Base-by-base conservation (phyloP, 2,797 vertebrate species). In the Oreortyx pictus region DNA sequence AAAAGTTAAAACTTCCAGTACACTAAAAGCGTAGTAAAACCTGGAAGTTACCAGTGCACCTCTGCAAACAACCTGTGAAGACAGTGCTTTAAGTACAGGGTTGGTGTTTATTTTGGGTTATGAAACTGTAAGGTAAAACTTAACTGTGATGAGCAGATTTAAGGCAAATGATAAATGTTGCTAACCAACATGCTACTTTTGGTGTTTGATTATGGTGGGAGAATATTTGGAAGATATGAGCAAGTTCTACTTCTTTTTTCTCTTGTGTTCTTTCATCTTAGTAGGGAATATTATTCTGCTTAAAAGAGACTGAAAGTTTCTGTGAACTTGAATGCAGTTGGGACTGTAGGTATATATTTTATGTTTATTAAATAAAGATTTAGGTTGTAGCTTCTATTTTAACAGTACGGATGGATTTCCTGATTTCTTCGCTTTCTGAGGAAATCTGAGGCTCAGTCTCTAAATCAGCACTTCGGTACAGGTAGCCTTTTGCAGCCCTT, bases 51-150 rank as follows among this genome's bases (percentile, higher is more conserved):
- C 90, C 80, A 86, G 27, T 90, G 71, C 54, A 86, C n/a, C 93
- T 84, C 52, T 86, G 52, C 85, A 89, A 86, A 82, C 60, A 97
- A 98, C 96, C 87, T 97, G 95, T 97, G 97, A 98, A 98, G 98
- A 97, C 95, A 97, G 92, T 97, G 94, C 96, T 97, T 95, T 96
- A 97, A 97, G 97, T 97, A 92, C 94, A 96, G 86, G 78, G 81
- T 37, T 88, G 75, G 44, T 97, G 96, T 97, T 98, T 98, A 95
- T 97, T 97, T 98, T 98, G 97, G 97, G 96, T 96, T 89, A 64
- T 54, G 74, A 90, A 97, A 94, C n/a, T 65, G 94, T 92, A 94
- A 92, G 86, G 90, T 96, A 92, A 95, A 68, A 89, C 88, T 73
- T 89, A 96, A 89, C 54, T 89, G 56, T 31, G 64, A 97, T 96